phyloP scores from a whole-genome alignment of 2,113 vertebrate genomes.

The Seriola aureovittata region DNA sequence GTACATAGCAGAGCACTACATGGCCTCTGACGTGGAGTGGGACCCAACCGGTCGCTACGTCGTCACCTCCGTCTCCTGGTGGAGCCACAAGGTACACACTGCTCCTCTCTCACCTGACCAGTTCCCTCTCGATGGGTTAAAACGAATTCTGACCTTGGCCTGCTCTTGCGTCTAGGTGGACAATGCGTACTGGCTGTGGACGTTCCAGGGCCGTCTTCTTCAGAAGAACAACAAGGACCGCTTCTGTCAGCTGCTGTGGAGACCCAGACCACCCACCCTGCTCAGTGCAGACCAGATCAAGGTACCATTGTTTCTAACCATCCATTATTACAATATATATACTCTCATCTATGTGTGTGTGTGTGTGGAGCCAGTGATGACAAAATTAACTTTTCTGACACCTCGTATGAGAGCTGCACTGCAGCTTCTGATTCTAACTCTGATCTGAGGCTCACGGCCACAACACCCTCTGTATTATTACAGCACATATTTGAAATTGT shows the following conservation, averaged over 20 bases:
- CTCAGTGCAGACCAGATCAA: constrained; percentile 92
- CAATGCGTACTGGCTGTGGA: constrained; percentile 99
- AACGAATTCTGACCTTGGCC: neutral
- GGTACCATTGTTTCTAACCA: constrained; percentile 74
- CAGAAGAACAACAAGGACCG: constrained; percentile 98
- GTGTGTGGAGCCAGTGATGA: constrained; percentile 38
- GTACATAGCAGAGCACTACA: constrained; percentile 99
- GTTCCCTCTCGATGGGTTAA: neutral
- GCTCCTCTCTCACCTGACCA: neutral
- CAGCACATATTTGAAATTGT: neutral
- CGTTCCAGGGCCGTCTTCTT: constrained; percentile 97
- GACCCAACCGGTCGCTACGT: constrained; percentile 96
- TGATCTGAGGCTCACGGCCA: constrained; percentile 30
- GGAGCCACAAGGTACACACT: constrained; percentile 94
- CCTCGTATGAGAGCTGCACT: constrained; percentile 44
- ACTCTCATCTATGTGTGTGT: neutral
- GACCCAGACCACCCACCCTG: constrained; percentile 91
- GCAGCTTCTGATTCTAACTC: constrained; percentile 40
- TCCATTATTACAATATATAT: too few relatives aligned
- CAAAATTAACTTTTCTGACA: constrained; percentile 50
- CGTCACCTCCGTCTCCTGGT: constrained; percentile 98
- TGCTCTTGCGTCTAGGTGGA: constrained; percentile 88
- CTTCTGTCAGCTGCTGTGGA: constrained; percentile 98
- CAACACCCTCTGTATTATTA: neutral
- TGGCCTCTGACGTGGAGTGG: constrained; percentile 98